phyloP scores from a whole-genome alignment of 2,888 invertebrate species.

The Unio pictorum region DNA sequence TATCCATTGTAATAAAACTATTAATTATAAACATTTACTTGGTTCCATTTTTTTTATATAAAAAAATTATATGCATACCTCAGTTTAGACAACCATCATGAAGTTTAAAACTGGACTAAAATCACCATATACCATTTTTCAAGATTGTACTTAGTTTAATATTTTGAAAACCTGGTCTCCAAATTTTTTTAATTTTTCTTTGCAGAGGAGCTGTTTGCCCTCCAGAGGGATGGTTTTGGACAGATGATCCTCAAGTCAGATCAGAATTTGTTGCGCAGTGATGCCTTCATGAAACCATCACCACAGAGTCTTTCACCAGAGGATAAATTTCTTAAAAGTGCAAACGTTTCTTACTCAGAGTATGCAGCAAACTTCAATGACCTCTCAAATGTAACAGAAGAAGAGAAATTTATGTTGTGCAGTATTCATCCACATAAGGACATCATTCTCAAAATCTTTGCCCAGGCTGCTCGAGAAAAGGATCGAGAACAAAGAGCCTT shows the following conservation, averaged over 20 bases:
- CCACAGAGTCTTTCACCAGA: slow-evolving; percentile 1
- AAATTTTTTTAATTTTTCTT: neutral
- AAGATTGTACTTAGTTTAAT: neutral
- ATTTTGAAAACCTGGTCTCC: neutral
- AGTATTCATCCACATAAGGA: slow-evolving; percentile 6
- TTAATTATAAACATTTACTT: too few species aligned
- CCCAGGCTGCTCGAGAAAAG: neutral
- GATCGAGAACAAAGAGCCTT: too few species aligned
- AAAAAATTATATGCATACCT: too few species aligned
- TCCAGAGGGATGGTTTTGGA: slow-evolving; percentile 7
- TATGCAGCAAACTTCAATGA: slow-evolving; percentile 6
- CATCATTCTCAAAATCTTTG: slow-evolving; percentile 5
- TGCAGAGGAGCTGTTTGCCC: neutral
- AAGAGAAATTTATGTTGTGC: slow-evolving; percentile 2
- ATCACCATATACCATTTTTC: too few species aligned
- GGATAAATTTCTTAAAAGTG: slow-evolving; percentile 1
- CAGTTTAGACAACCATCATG: too few species aligned
- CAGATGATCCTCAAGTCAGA: slow-evolving; percentile 4
- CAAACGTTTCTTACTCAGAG: neutral
- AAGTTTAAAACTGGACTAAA: too few species aligned
- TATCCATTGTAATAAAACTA: too few species aligned
- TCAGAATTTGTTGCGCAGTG: slow-evolving; percentile 4
- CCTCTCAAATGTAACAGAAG: slow-evolving; percentile 7
- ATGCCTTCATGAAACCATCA: slow-evolving; percentile 8
- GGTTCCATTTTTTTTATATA: too few species aligned